These are phyloP conservation scores for Noctua janthina DNA, from an alignment of 2,888 invertebrate genomes.

Conservation along the genomic window DNA sequence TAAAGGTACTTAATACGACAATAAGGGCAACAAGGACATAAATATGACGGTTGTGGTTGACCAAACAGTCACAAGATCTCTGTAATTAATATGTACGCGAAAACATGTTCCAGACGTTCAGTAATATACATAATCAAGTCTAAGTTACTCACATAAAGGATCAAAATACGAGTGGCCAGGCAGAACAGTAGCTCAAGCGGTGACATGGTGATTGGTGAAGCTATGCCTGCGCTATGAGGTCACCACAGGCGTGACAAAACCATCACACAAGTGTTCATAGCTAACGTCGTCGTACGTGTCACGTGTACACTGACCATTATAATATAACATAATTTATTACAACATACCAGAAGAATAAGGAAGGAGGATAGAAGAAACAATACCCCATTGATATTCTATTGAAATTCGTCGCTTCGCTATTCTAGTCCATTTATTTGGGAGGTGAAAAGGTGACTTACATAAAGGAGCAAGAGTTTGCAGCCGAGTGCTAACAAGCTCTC, in stretches of 20 bases:
- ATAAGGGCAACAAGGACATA: conserved; percentile 42
- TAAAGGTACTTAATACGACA: conserved; percentile 19
- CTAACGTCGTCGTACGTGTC: conserved; percentile 61
- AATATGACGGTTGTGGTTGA: conserved; percentile 51
- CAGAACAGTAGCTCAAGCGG: conserved; percentile 67
- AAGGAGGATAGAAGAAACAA: conserved; percentile 30
- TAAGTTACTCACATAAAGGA: conserved; percentile 71
- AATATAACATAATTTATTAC: conserved; percentile 30
- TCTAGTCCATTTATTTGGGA: conserved; percentile 29
- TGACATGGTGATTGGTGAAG: conserved; percentile 55
- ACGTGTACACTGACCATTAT: conserved; percentile 70
- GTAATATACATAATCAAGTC: conserved; percentile 46
- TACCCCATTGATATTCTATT: conserved; percentile 32
- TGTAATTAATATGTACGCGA: conserved; percentile 51
- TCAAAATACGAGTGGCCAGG: conserved; percentile 67
- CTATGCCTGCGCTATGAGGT: conserved; percentile 70
- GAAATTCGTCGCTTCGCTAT: conserved; percentile 16
- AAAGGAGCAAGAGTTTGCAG: conserved; percentile 73
- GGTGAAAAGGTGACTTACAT: conserved; percentile 70
- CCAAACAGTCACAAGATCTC: conserved; percentile 59
- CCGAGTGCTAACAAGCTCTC: conserved; percentile 74
- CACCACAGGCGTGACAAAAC: conserved; percentile 70
- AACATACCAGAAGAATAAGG: conserved; percentile 21
- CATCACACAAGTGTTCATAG: conserved; percentile 77
- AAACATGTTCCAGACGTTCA: conserved; percentile 50